Evolutionary conservation across 2,888 invertebrate species (phyloP), one percentile per base, ranked within the genome.

Genomic region (Alloscopus bannaensis): DNA sequence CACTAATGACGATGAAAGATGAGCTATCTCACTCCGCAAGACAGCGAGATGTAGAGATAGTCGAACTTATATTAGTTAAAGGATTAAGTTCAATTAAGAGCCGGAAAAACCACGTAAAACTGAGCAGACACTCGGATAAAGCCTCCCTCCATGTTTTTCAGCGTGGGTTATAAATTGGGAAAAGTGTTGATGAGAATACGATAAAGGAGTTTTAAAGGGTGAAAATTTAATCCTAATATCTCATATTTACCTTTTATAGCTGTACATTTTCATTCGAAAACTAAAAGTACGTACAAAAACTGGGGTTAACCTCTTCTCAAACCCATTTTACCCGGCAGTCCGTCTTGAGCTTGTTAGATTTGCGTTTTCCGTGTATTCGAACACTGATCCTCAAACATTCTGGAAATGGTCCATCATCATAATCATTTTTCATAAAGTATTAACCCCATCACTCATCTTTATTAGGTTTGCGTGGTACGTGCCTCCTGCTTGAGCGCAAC

Each of bases 141-240:
- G 11, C 31, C 45, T 22, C n/a, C 11, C 29, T 22, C 18, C n/a
- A 70, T 16, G 16, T 47, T 29, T 22, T 50, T 47, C 55, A 40
- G 36, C 40, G 18, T 42, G n/a, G 47, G 22, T 26, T 28, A 6
- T 57, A 57, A 57, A 57, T 29, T n/a, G 26, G 13, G n/a, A 45
- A 20, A n/a, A 59, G 45, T 4, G 3, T 16, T 59, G 65, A 76
- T 76, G 62, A 76, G 47, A n/a, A n/a, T n/a, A n/a, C 52, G 76
- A 76, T 76, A 76, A n/a, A 76, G 52, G 11, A 3, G 24, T 76
- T 76, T 76, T 66, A 76, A 59, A 76, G 60, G 28, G 76, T 76
- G 76, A 76, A 76, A 76, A 76, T 76, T 59, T 68, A 72, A 68
- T 76, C 76, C 22, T 76, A 76, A 68, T 57, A 76, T 76, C 66